Conservation (phyloP, 1,140 invertebrate species). For the Nymphalis io region DNA sequence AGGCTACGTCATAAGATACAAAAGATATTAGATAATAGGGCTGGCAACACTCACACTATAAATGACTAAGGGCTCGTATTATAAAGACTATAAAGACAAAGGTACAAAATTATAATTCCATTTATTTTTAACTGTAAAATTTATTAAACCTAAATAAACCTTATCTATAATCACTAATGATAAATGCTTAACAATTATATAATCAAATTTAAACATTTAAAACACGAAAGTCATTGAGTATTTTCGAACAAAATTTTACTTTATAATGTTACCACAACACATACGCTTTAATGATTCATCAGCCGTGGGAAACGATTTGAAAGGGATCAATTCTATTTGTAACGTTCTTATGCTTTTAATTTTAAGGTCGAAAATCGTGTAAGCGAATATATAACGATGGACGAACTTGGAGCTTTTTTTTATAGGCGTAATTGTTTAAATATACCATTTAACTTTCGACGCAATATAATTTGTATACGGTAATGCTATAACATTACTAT, state of each 20-base stretch:
- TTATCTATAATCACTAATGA: not conserved
- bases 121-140: not conserved
- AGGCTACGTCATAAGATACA: no score
- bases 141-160: not conserved
- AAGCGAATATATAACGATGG: not conserved
- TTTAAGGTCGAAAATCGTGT: not conserved
- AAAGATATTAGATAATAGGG: no score
- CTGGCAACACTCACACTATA: no score
- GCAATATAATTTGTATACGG: slow-evolving; percentile 1
- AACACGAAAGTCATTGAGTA: not conserved
- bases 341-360: not conserved
- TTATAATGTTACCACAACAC: slow-evolving; percentile 1
- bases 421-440: slow-evolving; percentile 4
- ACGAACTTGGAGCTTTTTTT: not conserved
- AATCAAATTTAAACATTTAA: slow-evolving; percentile 1
- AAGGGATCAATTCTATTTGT: not conserved
- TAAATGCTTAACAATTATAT: not conserved
- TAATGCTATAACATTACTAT: no score
- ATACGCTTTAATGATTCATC: slow-evolving; percentile 4
- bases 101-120: no score
- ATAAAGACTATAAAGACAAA: no score
- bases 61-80: no score
- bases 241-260: slow-evolving; percentile 1
- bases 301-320: slow-evolving; percentile 3
- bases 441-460: slow-evolving; percentile 2